phyloP scores from a whole-genome alignment of 2,888 invertebrate genomes.

The Oeneis ivallda region DNA sequence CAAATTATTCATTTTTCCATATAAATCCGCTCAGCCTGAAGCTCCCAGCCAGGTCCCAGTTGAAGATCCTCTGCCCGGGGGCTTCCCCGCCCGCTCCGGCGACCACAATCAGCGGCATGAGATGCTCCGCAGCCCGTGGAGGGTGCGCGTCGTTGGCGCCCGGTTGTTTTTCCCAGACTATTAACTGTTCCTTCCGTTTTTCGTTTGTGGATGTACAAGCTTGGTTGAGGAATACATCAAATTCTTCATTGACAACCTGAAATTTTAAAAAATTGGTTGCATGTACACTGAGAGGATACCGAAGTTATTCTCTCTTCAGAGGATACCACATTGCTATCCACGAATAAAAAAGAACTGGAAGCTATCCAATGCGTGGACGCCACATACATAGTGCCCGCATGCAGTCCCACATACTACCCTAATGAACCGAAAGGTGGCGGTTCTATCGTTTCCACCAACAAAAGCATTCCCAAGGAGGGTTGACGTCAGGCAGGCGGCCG shows the following conservation, averaged over 20 bases:
- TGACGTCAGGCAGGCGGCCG: too few relatives aligned
- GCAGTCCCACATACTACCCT: too few relatives aligned
- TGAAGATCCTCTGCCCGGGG: constrained; percentile 64
- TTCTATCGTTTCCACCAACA: too few relatives aligned
- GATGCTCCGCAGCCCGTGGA: constrained; percentile 66
- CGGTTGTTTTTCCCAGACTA: constrained; percentile 60
- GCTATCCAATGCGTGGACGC: too few relatives aligned
- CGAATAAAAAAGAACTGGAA: too few relatives aligned
- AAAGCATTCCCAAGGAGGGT: too few relatives aligned
- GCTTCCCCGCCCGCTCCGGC: constrained; percentile 68
- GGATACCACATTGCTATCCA: too few relatives aligned
- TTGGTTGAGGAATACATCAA: constrained; percentile 67
- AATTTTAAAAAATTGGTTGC: not conserved
- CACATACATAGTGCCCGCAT: too few relatives aligned
- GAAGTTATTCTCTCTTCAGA: not conserved
- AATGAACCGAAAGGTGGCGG: too few relatives aligned
- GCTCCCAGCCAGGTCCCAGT: constrained; percentile 67
- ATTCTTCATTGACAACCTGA: constrained; percentile 62
- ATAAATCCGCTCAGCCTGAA: constrained; percentile 70
- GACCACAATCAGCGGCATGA: constrained; percentile 71
- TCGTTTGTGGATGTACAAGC: constrained; percentile 62
- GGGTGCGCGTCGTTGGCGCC: constrained; percentile 71
- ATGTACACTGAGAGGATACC: too few relatives aligned
- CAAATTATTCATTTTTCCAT: constrained; percentile 61
- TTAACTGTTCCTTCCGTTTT: constrained; percentile 53